A percentile compares a stretch with the other conserved stretches of the same genome.
These are phyloP conservation scores for Dendrolimus punctatus DNA, from an alignment of 1,140 invertebrate genomes.

Conservation along the genomic window DNA sequence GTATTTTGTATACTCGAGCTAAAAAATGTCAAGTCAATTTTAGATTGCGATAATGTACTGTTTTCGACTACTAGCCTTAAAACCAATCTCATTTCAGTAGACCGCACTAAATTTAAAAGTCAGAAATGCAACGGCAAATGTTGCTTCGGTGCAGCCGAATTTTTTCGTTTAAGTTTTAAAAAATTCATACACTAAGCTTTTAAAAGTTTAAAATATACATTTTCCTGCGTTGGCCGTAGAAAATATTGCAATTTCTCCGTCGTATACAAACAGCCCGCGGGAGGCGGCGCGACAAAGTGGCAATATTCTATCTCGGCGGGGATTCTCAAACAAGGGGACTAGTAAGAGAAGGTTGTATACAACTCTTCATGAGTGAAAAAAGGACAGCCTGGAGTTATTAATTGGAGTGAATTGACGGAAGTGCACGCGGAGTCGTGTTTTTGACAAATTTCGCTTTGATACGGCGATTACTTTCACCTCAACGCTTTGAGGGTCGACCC, in stretches of 20 bases:
- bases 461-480: slow-evolving; percentile 66
- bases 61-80: too few species aligned
- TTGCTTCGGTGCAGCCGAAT: too few species aligned
- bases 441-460: slow-evolving; percentile 71
- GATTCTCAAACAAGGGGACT: slow-evolving; percentile 65
- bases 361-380: slow-evolving; percentile 17
- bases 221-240: slow-evolving; percentile 36
- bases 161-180: too few species aligned
- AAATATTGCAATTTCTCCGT: slow-evolving; percentile 60
- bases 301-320: slow-evolving; percentile 68
- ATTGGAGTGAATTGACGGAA: slow-evolving; percentile 69
- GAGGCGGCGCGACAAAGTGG: slow-evolving; percentile 63
- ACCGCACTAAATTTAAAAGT: too few species aligned
- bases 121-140: too few species aligned
- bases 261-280: slow-evolving; percentile 54
- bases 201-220: slow-evolving; percentile 51
- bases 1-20: too few species aligned
- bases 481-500: slow-evolving; percentile 48
- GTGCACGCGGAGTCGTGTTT: slow-evolving; percentile 62
- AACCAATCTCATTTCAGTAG: too few species aligned
- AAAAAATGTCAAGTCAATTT: too few species aligned
- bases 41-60: too few species aligned
- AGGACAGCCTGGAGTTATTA: slow-evolving; percentile 53
- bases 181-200: not conserved
- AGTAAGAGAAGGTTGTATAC: slow-evolving; percentile 31